Evolutionary conservation across 2,888 invertebrate species (phyloP).

Genomic region (Mimumesa dahlbomi): DNA sequence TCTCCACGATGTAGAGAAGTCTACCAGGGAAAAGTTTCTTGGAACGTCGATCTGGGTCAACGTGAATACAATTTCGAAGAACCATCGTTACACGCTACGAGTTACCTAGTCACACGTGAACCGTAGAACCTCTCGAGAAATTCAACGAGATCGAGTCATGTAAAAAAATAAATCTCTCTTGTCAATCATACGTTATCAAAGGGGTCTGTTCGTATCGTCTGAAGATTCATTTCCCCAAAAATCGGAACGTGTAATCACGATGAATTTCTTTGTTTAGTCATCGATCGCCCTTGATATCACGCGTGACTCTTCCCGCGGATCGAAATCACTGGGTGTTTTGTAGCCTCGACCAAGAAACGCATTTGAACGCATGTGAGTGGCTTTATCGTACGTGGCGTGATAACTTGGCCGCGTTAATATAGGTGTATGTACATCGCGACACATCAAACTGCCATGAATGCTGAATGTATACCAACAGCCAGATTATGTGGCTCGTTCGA

Average conservation of each 20-base stretch:
- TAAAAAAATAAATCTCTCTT: too few species aligned
- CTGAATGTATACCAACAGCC: slow-evolving; percentile 23
- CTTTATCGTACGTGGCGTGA: slow-evolving; percentile 43
- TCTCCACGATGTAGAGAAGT: slow-evolving; percentile 14
- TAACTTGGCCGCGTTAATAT: slow-evolving; percentile 43
- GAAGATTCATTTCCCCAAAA: too few species aligned
- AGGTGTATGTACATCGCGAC: slow-evolving; percentile 7
- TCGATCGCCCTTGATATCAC: too few species aligned
- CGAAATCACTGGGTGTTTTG: slow-evolving; percentile 40
- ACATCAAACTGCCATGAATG: slow-evolving; percentile 23
- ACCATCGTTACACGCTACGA: background rate
- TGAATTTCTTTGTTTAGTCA: too few species aligned
- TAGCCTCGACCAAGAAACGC: slow-evolving; percentile 21
- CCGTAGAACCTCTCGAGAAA: slow-evolving; percentile 1
- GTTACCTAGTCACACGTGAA: background rate
- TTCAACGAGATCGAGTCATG: too few species aligned
- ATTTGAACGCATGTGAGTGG: slow-evolving; percentile 3
- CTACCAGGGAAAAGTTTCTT: slow-evolving; percentile 30
- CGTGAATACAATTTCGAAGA: slow-evolving; percentile 45
- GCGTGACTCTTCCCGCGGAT: background rate
- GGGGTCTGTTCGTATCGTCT: too few species aligned
- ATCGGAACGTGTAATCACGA: too few species aligned
- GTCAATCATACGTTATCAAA: too few species aligned
- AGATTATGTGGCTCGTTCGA: slow-evolving; percentile 14
- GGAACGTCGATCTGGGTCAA: slow-evolving; percentile 17